A percentile compares a stretch with the other conserved stretches of the same genome.
These are phyloP conservation scores for Rhopalosiphum nymphaeae DNA, from an alignment of 2,888 invertebrate genomes.

Conservation along the genomic window DNA sequence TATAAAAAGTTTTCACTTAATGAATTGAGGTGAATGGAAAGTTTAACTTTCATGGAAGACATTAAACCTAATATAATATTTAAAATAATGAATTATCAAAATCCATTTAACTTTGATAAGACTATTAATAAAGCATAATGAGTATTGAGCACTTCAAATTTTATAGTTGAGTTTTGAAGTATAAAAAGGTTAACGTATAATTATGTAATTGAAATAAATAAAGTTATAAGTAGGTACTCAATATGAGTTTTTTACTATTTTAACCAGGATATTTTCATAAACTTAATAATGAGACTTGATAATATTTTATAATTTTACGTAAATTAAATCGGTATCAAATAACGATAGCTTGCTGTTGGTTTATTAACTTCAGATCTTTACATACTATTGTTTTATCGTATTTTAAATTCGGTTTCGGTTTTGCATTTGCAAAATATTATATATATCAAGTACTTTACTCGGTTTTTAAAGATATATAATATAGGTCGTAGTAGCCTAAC, in stretches of 20 bases:
- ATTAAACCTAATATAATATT: not conserved
- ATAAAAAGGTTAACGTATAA: not conserved
- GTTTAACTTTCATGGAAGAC: not conserved
- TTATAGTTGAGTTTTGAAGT: not conserved
- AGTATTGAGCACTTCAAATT: not conserved
- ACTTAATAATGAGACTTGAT: not conserved
- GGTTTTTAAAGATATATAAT: not conserved
- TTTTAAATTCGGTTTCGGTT: not conserved
- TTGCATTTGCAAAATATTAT: not conserved
- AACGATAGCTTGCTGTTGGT: not conserved
- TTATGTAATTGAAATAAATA: not conserved
- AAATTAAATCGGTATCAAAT: not conserved
- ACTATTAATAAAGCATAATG: constrained; percentile 22
- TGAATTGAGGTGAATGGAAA: constrained; percentile 9
- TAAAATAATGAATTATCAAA: constrained; percentile 43
- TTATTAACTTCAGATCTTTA: not conserved
- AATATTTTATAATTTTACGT: not conserved
- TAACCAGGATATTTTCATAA: not conserved
- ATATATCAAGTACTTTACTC: not conserved
- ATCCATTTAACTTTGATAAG: constrained; percentile 10
- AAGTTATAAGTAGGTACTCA: not conserved
- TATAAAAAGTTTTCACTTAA: constrained; percentile 20
- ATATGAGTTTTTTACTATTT: not conserved
- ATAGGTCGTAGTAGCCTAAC: not conserved
- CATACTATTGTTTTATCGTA: not conserved